These are phyloP conservation scores for Pseudococcus viburni DNA, from an alignment of 2,888 invertebrate species.

Conservation along the genomic window DNA sequence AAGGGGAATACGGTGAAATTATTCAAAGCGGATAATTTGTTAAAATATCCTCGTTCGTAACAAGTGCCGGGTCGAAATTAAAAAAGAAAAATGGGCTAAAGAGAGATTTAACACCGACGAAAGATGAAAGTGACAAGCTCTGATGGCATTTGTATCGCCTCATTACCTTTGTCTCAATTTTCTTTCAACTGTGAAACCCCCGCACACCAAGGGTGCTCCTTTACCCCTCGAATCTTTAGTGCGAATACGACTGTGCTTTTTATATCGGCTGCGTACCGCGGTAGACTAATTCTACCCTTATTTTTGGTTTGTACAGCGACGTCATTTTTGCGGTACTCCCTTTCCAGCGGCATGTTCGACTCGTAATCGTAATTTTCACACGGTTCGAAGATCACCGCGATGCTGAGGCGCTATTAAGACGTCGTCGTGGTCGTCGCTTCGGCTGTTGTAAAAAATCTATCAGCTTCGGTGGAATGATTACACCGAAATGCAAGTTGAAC, in stretches of 20 bases:
- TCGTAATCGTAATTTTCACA: conserved; percentile 11
- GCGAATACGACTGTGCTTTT: not conserved
- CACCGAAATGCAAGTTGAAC: too few species aligned
- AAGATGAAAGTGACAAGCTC: conserved; percentile 67
- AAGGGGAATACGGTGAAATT: conserved; percentile 37
- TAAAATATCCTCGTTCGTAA: conserved; percentile 40
- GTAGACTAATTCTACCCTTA: not conserved
- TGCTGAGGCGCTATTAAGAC: not conserved
- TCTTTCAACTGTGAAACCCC: conserved; percentile 63
- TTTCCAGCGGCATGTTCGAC: not conserved
- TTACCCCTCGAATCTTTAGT: not conserved
- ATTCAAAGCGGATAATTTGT: conserved; percentile 64
- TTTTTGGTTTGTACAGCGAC: not conserved
- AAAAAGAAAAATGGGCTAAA: conserved; percentile 52
- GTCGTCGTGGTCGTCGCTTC: not conserved
- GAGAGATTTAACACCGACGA: conserved; percentile 63
- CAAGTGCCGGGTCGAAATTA: conserved; percentile 33
- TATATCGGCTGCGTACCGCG: not conserved
- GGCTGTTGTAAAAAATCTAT: too few species aligned
- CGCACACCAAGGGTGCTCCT: too few species aligned
- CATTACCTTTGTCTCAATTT: conserved; percentile 67
- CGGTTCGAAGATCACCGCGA: not conserved
- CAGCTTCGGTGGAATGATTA: too few species aligned
- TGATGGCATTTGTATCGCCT: conserved; percentile 67
- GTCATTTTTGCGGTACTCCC: not conserved